Percentiles rank a stretch among this genome's conserved stretches.
Evolutionary conservation across 2,888 invertebrate genomes (phyloP).

Genomic region (Mesochorus sp.): DNA sequence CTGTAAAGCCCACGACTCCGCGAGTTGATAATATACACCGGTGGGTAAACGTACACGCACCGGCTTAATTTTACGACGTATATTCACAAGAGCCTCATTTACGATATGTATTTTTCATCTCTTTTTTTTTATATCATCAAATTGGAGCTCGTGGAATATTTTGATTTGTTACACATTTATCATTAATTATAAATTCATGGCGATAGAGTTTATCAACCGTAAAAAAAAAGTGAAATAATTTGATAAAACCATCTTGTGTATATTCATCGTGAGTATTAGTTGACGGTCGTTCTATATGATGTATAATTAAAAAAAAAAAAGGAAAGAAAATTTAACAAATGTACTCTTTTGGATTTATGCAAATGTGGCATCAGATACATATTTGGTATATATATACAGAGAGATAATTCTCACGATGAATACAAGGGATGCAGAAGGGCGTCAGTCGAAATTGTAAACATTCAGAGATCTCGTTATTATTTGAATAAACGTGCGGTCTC

Average conservation of each 20-base stretch:
- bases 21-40: slow-evolving; percentile 21
- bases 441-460: slow-evolving; percentile 35
- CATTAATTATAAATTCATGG: too few species aligned
- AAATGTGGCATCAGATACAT: too few species aligned
- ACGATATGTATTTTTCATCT: not conserved
- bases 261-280: too few species aligned
- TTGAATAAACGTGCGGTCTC: slow-evolving; percentile 17
- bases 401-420: too few species aligned
- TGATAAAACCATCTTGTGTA: too few species aligned
- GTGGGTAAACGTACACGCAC: slow-evolving; percentile 12
- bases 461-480: slow-evolving; percentile 34
- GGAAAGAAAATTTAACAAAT: slow-evolving; percentile 4
- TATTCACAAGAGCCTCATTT: not conserved
- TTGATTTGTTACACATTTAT: not conserved
- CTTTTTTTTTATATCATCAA: not conserved
- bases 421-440: not conserved
- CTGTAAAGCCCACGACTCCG: not conserved
- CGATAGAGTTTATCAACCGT: too few species aligned
- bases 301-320: too few species aligned
- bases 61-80: not conserved
- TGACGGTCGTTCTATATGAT: too few species aligned
- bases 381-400: too few species aligned
- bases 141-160: not conserved
- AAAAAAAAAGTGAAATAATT: too few species aligned
- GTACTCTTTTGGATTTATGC: not conserved